Evolutionary conservation across 2,797 vertebrate species (phyloP).

Genomic region (Gymnoscopelus microlampas): DNA sequence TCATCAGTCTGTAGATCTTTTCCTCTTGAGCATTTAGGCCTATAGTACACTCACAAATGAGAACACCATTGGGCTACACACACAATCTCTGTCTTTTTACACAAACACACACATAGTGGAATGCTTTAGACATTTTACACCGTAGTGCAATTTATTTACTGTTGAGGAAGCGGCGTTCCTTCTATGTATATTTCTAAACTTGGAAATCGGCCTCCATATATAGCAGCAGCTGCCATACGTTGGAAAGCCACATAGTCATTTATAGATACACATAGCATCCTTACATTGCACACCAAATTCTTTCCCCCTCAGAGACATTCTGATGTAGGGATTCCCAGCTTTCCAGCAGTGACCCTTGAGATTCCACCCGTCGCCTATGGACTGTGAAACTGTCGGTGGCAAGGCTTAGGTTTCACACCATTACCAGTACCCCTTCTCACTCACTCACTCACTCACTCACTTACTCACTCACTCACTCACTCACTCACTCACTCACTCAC

Average conservation of each 20-base stretch:
- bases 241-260: conserved; percentile 52
- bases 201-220: conserved; percentile 50
- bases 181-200: conserved; percentile 65
- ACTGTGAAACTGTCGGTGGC: conserved; percentile 39
- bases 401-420: conserved; percentile 58
- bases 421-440: not conserved
- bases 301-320: conserved; percentile 49
- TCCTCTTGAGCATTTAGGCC: not conserved
- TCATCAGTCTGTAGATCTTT: not conserved
- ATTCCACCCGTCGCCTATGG: conserved; percentile 61
- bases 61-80: conserved; percentile 5
- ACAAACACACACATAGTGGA: conserved; percentile 1
- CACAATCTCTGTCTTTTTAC: not conserved
- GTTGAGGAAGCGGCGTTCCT: conserved; percentile 51
- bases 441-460: not conserved
- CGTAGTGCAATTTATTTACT: conserved; percentile 5
- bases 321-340: conserved; percentile 64
- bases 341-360: conserved; percentile 62
- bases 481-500: not conserved
- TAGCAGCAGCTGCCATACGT: conserved; percentile 67
- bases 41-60: conserved; percentile 6
- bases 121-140: too few relatives aligned
- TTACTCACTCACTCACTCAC: too few relatives aligned
- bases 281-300: conserved; percentile 60
- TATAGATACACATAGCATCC: conserved; percentile 21